A percentile compares a stretch with the other conserved stretches of the same genome.
These are phyloP conservation scores for Syngnathoides biaculeatus DNA, from an alignment of 2,113 vertebrate genomes.

Conservation along the genomic window DNA sequence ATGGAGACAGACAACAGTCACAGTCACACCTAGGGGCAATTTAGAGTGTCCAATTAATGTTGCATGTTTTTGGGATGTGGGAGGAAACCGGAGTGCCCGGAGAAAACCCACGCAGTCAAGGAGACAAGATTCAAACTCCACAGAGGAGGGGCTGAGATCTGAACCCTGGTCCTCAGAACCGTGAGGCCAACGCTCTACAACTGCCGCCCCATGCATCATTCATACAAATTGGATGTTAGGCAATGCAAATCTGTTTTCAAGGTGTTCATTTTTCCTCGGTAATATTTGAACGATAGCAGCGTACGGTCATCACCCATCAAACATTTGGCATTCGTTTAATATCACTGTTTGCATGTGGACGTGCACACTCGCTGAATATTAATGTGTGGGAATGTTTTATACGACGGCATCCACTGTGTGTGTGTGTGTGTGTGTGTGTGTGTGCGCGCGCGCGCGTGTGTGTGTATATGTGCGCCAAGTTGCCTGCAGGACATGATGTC, in stretches of 20 bases:
- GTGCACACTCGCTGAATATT: background rate
- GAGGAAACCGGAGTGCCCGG: too few species aligned
- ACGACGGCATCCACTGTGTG: background rate
- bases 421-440: background rate
- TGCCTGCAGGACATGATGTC: background rate
- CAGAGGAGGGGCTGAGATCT: too few species aligned
- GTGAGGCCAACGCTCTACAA: too few species aligned
- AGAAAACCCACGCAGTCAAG: too few species aligned
- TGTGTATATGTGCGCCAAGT: conserved; percentile 4
- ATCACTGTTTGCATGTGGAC: conserved; percentile 8
- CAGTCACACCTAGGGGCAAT: too few species aligned
- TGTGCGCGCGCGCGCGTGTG: conserved; percentile 1
- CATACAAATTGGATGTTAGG: conserved; percentile 16
- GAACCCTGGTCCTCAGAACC: too few species aligned
- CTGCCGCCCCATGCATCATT: conserved; percentile 51
- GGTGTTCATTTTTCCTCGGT: conserved; percentile 37
- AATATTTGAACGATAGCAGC: conserved; percentile 58
- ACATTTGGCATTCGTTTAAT: conserved; percentile 25
- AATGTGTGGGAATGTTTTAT: background rate
- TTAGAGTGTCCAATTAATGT: too few species aligned
- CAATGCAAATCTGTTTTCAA: conserved; percentile 33
- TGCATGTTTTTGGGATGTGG: too few species aligned
- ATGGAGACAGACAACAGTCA: too few species aligned
- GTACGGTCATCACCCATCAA: conserved; percentile 42
- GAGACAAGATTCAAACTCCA: too few species aligned